Evolutionary conservation across 2,888 invertebrate species (phyloP).

Genomic region (Drosophila subsilvestris): DNA sequence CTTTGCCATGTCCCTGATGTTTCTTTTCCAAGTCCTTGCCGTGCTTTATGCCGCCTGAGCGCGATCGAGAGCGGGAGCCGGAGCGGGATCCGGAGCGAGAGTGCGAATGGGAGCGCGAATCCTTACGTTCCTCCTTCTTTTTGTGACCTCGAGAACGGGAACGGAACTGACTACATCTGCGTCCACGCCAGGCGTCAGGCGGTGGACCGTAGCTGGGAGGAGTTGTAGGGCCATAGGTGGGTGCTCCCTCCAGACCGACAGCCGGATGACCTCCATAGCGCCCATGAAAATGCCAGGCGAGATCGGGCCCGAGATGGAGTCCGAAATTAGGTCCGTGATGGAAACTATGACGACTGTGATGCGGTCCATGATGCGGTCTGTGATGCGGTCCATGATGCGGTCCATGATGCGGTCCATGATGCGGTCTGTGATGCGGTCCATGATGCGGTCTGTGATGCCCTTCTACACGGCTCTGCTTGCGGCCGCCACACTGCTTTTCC

Average conservation of each 20-base stretch:
- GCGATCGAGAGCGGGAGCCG: slow-evolving; percentile 5
- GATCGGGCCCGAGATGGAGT: background rate
- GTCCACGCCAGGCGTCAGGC: background rate
- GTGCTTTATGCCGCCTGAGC: slow-evolving; percentile 1
- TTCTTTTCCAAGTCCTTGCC: slow-evolving; percentile 11
- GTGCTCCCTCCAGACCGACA: background rate
- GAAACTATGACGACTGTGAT: slow-evolving; percentile 2
- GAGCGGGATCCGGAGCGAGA: slow-evolving; percentile 1
- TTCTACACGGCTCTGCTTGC: background rate
- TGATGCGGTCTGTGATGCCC: slow-evolving; percentile 2
- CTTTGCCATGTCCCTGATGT: background rate
- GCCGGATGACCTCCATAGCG: background rate
- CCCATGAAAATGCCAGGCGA: background rate
- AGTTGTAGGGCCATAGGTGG: background rate
- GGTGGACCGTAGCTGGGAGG: background rate
- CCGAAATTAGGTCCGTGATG: slow-evolving; percentile 23
- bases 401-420: slow-evolving; percentile 11
- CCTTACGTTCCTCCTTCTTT: slow-evolving; percentile 6
- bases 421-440: slow-evolving; percentile 2
- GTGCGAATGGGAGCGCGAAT: slow-evolving; percentile 3
- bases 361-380: slow-evolving; percentile 1
- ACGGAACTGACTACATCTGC: slow-evolving; percentile 16
- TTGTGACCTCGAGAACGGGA: slow-evolving; percentile 17
- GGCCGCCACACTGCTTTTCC: background rate
- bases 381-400: slow-evolving; percentile 7